Conservation (phyloP, 2,797 vertebrate genomes). For the Eospalax fontanierii region DNA sequence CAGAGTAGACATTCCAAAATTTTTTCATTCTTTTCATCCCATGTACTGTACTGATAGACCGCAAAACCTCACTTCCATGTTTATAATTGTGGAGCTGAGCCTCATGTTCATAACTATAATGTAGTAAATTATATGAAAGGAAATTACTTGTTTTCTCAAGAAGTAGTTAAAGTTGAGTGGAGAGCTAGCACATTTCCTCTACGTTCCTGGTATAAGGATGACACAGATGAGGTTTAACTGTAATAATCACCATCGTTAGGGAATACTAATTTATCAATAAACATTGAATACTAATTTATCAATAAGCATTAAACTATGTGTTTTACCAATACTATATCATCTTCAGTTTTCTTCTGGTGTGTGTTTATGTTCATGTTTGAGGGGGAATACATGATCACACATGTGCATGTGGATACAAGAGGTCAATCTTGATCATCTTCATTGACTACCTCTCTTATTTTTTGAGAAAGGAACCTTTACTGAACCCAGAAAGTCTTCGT, state of each 20-base stretch:
- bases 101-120: neutral
- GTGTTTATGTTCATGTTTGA: neutral
- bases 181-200: neutral
- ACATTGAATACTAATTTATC: neutral
- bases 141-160: neutral
- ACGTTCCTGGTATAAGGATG: neutral
- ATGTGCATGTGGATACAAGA: neutral
- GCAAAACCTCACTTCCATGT: neutral
- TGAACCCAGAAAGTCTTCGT: neutral
- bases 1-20: neutral
- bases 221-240: neutral
- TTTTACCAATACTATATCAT: slow-evolving; percentile 17
- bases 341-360: neutral
- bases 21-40: neutral
- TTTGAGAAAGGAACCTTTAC: neutral
- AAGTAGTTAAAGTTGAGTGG: neutral
- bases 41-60: neutral
- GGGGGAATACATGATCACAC: neutral
- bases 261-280: neutral
- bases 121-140: neutral
- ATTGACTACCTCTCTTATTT: neutral
- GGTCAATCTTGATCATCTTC: neutral
- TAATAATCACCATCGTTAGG: neutral
- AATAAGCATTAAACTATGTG: neutral
- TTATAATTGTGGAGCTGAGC: neutral